Evolutionary conservation across 2,113 vertebrate genomes (phyloP).

Genomic region (Xenus cinereus): DNA sequence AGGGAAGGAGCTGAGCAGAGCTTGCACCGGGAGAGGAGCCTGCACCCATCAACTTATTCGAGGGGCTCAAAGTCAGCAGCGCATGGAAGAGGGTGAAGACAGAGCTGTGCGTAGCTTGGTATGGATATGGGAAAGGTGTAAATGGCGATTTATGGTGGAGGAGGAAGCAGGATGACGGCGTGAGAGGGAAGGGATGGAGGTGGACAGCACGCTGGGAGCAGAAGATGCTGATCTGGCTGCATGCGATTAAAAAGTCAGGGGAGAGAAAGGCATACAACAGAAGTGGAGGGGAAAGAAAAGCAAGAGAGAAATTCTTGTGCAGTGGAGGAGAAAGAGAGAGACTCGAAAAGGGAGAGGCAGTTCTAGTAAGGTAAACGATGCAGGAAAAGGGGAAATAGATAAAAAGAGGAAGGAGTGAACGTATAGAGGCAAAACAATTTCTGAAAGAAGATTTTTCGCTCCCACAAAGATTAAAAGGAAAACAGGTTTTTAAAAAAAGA

Average conservation of each 20-base stretch:
- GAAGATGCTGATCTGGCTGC: not conserved
- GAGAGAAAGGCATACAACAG: not conserved
- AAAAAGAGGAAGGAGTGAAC: not conserved
- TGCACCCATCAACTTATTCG: not conserved
- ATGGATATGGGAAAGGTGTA: not conserved
- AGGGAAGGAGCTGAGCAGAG: not conserved
- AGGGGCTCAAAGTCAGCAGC: fast-evolving
- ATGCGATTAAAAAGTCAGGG: fast-evolving
- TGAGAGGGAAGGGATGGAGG: not conserved
- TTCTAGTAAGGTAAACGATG: not conserved
- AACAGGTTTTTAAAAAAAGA: not conserved
- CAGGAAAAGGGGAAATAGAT: not conserved
- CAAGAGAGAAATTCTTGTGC: not conserved
- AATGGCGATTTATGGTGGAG: not conserved
- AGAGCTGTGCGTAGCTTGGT: not conserved
- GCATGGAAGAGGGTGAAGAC: fast-evolving
- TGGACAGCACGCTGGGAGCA: not conserved
- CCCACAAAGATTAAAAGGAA: not conserved
- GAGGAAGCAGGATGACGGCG: not conserved
- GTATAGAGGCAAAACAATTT: not conserved
- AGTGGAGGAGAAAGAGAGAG: not conserved
- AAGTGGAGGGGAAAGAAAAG: not conserved
- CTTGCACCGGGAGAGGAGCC: not conserved
- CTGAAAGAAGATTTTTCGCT: not conserved
- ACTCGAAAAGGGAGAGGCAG: not conserved